These are phyloP conservation scores for Drosophila bocki DNA, from an alignment of 1,140 invertebrate species.

Conservation along the genomic window DNA sequence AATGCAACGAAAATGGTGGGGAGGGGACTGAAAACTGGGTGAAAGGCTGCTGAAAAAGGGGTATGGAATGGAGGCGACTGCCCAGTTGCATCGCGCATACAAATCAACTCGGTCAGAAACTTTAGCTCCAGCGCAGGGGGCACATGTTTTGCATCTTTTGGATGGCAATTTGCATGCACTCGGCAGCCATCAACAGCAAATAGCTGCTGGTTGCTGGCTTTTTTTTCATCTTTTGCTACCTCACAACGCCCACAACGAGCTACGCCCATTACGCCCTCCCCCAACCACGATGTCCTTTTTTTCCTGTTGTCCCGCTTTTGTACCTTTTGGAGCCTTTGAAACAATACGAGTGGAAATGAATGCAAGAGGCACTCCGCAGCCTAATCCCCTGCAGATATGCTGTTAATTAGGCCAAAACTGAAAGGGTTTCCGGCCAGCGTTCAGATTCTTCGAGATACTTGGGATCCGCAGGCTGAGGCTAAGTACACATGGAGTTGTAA, in stretches of 20 bases:
- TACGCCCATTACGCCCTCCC: not conserved
- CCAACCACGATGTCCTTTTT: not conserved
- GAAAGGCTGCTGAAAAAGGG: not conserved
- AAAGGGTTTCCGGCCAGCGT: conserved; percentile 19
- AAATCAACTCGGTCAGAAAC: conserved; percentile 67
- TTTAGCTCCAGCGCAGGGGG: conserved; percentile 47
- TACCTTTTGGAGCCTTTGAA: conserved; percentile 64
- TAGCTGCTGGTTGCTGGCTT: conserved; percentile 60
- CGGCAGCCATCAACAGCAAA: conserved; percentile 81
- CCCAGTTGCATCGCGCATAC: conserved; percentile 67
- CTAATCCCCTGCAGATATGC: conserved; percentile 60
- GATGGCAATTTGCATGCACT: conserved; percentile 82
- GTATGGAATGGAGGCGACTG: conserved; percentile 5
- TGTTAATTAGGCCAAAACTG: conserved; percentile 59
- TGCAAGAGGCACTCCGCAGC: conserved; percentile 40
- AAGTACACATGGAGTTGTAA: conserved; percentile 42
- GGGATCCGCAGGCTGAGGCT: conserved; percentile 7
- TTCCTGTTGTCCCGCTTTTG: conserved; percentile 33
- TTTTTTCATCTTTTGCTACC: conserved; percentile 17
- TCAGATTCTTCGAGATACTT: conserved; percentile 38
- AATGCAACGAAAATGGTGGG: conserved; percentile 14
- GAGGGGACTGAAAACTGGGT: not conserved
- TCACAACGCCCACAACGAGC: not conserved
- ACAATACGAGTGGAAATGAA: conserved; percentile 55
- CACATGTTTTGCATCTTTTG: conserved; percentile 80